Conservation (phyloP, 2,113 vertebrate species). For the Loxodonta africana region DNA sequence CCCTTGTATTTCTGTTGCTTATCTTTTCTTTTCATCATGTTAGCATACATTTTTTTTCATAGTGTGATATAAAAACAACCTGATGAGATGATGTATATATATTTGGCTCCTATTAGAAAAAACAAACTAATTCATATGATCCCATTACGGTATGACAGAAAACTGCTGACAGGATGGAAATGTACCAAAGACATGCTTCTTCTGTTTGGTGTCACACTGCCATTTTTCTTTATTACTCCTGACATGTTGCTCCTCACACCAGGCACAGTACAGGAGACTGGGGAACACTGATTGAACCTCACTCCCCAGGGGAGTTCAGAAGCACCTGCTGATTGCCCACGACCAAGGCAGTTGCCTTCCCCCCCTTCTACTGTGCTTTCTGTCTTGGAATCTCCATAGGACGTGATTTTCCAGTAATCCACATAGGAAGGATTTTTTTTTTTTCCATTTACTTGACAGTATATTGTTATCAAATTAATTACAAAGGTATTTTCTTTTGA, state of each 20-base stretch:
- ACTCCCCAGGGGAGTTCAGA: conserved; percentile 53
- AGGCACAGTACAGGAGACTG: background rate
- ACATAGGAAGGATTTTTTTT: background rate
- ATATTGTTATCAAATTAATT: conserved; percentile 36
- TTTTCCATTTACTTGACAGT: background rate
- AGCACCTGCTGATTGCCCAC: conserved; percentile 60
- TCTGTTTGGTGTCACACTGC: conserved; percentile 69
- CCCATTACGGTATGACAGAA: conserved; percentile 84
- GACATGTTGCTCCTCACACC: conserved; percentile 72
- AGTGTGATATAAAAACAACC: conserved; percentile 83
- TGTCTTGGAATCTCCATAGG: conserved; percentile 13
- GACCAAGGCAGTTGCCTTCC: background rate
- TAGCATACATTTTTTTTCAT: conserved; percentile 75
- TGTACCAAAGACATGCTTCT: conserved; percentile 73
- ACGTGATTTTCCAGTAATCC: background rate
- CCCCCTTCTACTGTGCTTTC: background rate
- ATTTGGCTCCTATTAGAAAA: conserved; percentile 84
- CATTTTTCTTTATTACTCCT: conserved; percentile 83
- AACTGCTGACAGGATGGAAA: conserved; percentile 85
- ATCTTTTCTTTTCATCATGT: conserved; percentile 78
- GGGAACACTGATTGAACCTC: background rate
- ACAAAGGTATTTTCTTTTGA: background rate
- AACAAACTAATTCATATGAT: conserved; percentile 86
- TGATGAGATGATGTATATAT: conserved; percentile 82
- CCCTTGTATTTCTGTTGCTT: conserved; percentile 76